These are phyloP conservation scores for Fregata magnificens DNA, from an alignment of 2,113 vertebrate genomes.

Conservation along the genomic window DNA sequence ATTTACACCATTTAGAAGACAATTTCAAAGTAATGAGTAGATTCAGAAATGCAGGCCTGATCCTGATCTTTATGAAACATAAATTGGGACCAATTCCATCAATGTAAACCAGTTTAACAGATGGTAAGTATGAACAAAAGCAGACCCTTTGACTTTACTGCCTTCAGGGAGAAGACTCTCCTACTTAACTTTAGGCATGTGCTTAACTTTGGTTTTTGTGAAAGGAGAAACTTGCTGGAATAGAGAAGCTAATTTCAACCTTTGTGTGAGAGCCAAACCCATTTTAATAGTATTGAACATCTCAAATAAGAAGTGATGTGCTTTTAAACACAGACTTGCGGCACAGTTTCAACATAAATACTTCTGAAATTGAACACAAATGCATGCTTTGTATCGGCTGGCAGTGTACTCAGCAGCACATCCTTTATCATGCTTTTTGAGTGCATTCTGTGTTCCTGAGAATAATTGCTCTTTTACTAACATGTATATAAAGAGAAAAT, in stretches of 20 bases:
- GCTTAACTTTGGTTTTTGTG: neutral
- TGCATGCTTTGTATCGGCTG: neutral
- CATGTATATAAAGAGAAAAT: neutral
- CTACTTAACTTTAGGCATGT: neutral
- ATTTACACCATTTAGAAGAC: neutral
- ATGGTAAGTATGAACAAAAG: neutral
- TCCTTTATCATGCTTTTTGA: neutral
- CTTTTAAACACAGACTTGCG: neutral
- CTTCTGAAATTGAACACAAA: neutral
- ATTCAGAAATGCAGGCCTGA: neutral
- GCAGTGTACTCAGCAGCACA: neutral
- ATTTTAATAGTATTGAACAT: neutral
- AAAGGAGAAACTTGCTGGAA: neutral
- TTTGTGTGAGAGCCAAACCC: neutral
- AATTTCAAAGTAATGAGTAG: neutral
- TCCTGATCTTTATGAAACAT: neutral
- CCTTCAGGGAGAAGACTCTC: neutral
- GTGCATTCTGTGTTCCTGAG: neutral
- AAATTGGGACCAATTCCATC: neutral
- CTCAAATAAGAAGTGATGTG: neutral
- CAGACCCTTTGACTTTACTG: neutral
- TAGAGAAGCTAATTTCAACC: neutral
- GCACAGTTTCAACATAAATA: neutral
- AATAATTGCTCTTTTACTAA: constrained; percentile 33
- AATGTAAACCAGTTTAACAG: neutral